These are phyloP conservation scores for Bothrops jararaca DNA, from an alignment of 2,113 vertebrate species.

Conservation along the genomic window DNA sequence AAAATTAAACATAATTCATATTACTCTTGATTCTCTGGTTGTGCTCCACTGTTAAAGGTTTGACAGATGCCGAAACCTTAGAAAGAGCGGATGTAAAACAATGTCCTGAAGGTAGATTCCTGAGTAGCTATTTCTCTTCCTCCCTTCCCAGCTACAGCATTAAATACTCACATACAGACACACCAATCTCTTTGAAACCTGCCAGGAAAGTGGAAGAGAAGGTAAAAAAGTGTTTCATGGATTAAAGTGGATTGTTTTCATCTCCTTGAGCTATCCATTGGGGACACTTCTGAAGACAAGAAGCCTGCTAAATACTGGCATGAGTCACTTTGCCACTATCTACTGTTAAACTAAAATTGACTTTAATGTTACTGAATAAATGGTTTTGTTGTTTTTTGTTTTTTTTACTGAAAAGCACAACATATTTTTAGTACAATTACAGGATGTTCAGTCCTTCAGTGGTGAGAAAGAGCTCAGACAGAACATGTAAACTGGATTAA, in stretches of 20 bases:
- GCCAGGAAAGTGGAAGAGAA: background rate
- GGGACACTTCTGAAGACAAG: constrained; percentile 35
- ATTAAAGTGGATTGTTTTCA: constrained; percentile 49
- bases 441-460: constrained; percentile 14
- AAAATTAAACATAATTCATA: background rate
- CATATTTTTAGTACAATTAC: constrained; percentile 23
- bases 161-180: background rate
- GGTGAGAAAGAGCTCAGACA: constrained; percentile 28
- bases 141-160: constrained; percentile 7
- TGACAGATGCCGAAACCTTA: background rate
- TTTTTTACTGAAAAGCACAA: constrained; percentile 41
- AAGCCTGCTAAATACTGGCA: constrained; percentile 22
- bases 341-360: constrained; percentile 20
- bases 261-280: constrained; percentile 31
- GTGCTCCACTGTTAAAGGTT: background rate
- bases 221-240: constrained; percentile 4
- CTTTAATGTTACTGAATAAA: constrained; percentile 46
- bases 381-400: constrained; percentile 4
- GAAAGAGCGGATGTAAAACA: background rate
- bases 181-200: background rate
- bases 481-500: constrained; percentile 38
- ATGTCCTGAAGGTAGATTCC: background rate
- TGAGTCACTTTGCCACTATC: constrained; percentile 37
- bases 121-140: background rate
- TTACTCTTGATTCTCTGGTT: background rate